phyloP scores from a whole-genome alignment of 2,888 invertebrate species.

The Campoplex capitator region DNA sequence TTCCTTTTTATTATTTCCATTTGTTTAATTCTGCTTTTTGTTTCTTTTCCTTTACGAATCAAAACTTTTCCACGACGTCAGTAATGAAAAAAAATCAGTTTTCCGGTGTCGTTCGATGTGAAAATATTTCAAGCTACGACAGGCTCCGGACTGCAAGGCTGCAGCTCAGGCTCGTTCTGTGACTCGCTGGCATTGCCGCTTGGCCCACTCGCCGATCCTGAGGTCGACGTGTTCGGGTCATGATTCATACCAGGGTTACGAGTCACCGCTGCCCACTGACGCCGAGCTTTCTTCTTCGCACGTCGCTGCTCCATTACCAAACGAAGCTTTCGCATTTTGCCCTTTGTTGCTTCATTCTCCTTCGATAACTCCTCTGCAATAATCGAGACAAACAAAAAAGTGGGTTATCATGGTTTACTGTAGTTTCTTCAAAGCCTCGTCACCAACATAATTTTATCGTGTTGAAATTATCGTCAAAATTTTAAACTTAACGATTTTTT shows the following conservation, averaged over 20 bases:
- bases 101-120: not conserved
- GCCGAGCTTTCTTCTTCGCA: conserved; percentile 88
- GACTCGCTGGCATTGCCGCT: conserved; percentile 76
- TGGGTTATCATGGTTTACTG: not conserved
- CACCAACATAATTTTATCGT: too few relatives aligned
- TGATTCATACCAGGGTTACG: conserved; percentile 83
- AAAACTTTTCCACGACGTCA: conserved; percentile 32
- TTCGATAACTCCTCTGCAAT: conserved; percentile 86
- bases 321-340: conserved; percentile 94
- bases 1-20: not conserved
- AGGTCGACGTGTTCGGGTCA: conserved; percentile 80
- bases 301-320: conserved; percentile 96
- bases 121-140: conserved; percentile 81
- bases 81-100: not conserved
- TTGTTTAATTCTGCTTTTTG: not conserved
- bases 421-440: not conserved
- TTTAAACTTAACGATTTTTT: too few relatives aligned
- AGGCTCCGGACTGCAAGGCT: conserved; percentile 83
- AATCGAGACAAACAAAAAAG: not conserved
- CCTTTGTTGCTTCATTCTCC: conserved; percentile 92
- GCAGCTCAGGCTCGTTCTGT: conserved; percentile 81
- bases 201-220: conserved; percentile 72
- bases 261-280: conserved; percentile 86
- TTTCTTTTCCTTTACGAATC: conserved; percentile 10
- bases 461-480: too few relatives aligned